These are phyloP conservation scores for Notechis scutatus DNA, from an alignment of 2,113 vertebrate species.

Conservation along the genomic window DNA sequence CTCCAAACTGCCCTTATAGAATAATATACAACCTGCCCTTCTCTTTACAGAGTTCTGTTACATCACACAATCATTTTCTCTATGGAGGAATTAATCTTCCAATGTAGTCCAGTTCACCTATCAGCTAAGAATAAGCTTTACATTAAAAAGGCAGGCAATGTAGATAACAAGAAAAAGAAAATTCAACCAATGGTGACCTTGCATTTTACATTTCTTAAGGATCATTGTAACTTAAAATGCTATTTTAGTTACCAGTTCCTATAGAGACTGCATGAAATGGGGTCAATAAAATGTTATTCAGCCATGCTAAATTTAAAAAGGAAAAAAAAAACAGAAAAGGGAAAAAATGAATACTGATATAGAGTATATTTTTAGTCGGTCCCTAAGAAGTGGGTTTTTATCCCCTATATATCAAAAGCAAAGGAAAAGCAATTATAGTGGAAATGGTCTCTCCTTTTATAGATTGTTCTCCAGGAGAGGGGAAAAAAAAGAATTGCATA, in stretches of 20 bases:
- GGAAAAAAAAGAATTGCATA: conserved; percentile 37
- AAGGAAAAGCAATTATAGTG: neutral
- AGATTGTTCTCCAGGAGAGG: conserved; percentile 3
- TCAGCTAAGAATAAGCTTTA: neutral
- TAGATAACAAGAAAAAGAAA: neutral
- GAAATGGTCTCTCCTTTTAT: conserved; percentile 38
- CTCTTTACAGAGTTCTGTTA: neutral
- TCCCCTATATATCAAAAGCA: neutral
- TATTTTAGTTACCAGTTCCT: conserved; percentile 18
- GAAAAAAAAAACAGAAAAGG: neutral
- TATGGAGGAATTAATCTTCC: neutral
- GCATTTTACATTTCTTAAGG: conserved; percentile 15
- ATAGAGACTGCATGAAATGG: conserved; percentile 4
- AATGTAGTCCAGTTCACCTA: neutral
- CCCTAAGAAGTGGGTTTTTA: neutral
- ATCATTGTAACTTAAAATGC: conserved; percentile 30
- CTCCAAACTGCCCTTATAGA: too few relatives aligned
- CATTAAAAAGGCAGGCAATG: neutral
- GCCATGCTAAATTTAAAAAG: neutral
- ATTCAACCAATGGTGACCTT: neutral
- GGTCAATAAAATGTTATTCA: conserved; percentile 13
- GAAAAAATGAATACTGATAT: conserved; percentile 11
- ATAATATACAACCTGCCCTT: neutral
- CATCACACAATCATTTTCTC: neutral
- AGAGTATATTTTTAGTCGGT: conserved; percentile 36